Evolutionary conservation across 2,113 vertebrate species (phyloP).

Genomic region (Percopsis transmontana): DNA sequence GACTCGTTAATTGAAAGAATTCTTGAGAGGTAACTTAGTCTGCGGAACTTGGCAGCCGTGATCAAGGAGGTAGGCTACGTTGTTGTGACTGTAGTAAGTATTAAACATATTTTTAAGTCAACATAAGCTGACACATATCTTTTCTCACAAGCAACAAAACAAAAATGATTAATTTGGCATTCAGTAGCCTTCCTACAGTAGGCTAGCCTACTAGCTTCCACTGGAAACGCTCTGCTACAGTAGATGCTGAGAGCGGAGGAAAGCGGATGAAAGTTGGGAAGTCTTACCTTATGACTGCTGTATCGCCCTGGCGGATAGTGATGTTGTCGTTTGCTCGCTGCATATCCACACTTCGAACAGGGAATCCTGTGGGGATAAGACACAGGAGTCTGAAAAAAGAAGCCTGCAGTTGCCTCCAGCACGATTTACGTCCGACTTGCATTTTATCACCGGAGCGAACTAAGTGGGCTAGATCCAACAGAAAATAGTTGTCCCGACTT

Average conservation of each 20-base stretch:
- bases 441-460: constrained; percentile 67
- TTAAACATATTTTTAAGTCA: too few species aligned
- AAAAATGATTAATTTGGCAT: too few species aligned
- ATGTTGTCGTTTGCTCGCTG: constrained; percentile 98
- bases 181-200: too few species aligned
- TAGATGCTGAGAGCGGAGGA: constrained; percentile 1
- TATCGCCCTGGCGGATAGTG: constrained; percentile 98
- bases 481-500: constrained; percentile 57
- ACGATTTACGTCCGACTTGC: constrained; percentile 90
- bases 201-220: too few species aligned
- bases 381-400: constrained; percentile 96
- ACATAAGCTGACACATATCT: too few species aligned
- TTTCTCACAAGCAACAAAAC: too few species aligned
- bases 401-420: constrained; percentile 92
- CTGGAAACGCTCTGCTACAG: constrained; percentile 12
- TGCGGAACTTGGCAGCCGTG: too few species aligned
- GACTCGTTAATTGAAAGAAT: too few species aligned
- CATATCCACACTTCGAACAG: constrained; percentile 98
- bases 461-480: constrained; percentile 62
- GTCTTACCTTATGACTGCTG: constrained; percentile 95
- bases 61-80: too few species aligned
- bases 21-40: too few species aligned
- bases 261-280: constrained; percentile 47
- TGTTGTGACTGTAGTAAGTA: too few species aligned
- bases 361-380: constrained; percentile 99